A percentile compares a stretch with the other conserved stretches of the same genome.
These are phyloP conservation scores for Pollachius pollachius DNA, from an alignment of 2,113 vertebrate species.

Conservation along the genomic window DNA sequence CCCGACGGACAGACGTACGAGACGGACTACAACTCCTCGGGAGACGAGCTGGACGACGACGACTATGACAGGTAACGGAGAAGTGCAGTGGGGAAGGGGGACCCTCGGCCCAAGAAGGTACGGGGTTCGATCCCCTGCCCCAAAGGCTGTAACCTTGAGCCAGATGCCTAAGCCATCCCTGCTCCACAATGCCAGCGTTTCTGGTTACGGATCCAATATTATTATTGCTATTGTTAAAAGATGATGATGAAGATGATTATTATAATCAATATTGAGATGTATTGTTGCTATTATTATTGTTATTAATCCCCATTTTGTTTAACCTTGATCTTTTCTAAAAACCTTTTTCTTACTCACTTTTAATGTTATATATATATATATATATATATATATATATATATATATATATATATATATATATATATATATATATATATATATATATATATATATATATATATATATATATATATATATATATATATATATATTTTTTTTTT, in stretches of 20 bases:
- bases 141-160: too few relatives aligned
- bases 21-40: conserved; percentile 82
- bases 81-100: too few relatives aligned
- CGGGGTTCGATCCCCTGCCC: too few relatives aligned
- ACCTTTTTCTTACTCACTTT: not conserved
- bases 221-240: not conserved
- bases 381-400: not conserved
- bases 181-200: too few relatives aligned
- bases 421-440: not conserved
- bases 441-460: not conserved
- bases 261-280: not conserved
- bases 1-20: conserved; percentile 73
- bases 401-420: not conserved
- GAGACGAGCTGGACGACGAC: conserved; percentile 85
- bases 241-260: not conserved
- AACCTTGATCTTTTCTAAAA: not conserved
- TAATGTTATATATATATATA: not conserved
- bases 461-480: not conserved
- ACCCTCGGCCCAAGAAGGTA: not conserved
- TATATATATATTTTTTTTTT: not conserved
- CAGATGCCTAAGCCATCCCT: too few relatives aligned
- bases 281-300: not conserved
- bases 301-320: not conserved
- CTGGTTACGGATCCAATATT: not conserved
- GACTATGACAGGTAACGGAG: conserved; percentile 78